Conservation (phyloP, 2,888 invertebrate genomes). For the Zygothrica quintamaculata region DNA sequence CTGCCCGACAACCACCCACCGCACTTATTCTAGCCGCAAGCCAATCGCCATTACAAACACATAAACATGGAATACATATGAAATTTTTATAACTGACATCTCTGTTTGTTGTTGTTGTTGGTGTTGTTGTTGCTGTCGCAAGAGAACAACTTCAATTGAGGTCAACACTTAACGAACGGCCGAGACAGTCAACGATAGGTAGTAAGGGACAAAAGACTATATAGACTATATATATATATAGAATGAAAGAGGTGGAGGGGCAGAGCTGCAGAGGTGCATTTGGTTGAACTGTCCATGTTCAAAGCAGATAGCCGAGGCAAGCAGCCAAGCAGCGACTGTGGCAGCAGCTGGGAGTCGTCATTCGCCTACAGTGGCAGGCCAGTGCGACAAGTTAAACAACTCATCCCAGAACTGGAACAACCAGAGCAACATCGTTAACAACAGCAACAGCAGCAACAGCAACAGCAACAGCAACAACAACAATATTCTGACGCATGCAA, state of each 20-base stretch:
- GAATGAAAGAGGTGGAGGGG: constrained; percentile 2
- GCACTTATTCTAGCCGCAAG: constrained; percentile 6
- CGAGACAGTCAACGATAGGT: constrained; percentile 29
- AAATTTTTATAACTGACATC: constrained; percentile 68
- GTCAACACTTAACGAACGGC: constrained; percentile 65
- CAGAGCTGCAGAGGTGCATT: not conserved
- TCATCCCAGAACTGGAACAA: constrained; percentile 76
- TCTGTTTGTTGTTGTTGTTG: constrained; percentile 18
- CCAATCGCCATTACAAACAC: constrained; percentile 25
- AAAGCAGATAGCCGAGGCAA: constrained; percentile 47
- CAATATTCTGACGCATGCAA: constrained; percentile 41
- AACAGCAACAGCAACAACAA: constrained; percentile 27
- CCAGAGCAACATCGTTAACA: constrained; percentile 39
- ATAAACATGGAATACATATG: constrained; percentile 1
- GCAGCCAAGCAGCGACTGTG: constrained; percentile 15
- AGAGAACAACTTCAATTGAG: constrained; percentile 69
- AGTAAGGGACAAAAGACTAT: not conserved
- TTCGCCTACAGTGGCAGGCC: constrained; percentile 14
- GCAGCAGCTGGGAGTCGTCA: constrained; percentile 39
- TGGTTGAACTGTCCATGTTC: constrained; percentile 22
- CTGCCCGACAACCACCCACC: not conserved
- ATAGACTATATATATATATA: too few species aligned
- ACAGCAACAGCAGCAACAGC: constrained; percentile 37
- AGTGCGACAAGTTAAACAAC: constrained; percentile 74
- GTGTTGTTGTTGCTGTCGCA: constrained; percentile 31